Conservation (phyloP, 2,797 vertebrate species). For the Chiroxiphia lanceolata region DNA sequence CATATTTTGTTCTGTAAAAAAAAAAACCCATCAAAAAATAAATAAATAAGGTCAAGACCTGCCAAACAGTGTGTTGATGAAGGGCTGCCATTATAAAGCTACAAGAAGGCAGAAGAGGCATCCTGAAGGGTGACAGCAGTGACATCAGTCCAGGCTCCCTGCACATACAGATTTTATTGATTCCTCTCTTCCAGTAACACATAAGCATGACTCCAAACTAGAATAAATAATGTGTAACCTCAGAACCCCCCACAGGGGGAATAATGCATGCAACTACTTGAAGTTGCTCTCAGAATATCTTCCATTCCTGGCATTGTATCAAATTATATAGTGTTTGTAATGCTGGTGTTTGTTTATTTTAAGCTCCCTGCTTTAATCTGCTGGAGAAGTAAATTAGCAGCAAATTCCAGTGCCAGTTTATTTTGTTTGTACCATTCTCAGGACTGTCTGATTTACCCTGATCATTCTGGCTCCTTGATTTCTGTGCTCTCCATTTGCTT, state of each 20-base stretch:
- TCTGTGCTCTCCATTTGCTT: neutral
- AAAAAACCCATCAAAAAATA: neutral
- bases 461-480: neutral
- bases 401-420: slow-evolving; percentile 4
- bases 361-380: slow-evolving; percentile 25
- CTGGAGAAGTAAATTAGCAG: slow-evolving; percentile 12
- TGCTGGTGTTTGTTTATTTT: slow-evolving; percentile 30
- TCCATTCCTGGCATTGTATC: slow-evolving; percentile 17
- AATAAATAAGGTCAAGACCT: neutral
- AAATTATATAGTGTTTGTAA: neutral
- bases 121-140: neutral
- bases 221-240: neutral
- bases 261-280: neutral
- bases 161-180: neutral
- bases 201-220: neutral
- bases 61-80: neutral
- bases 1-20: neutral
- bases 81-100: neutral
- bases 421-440: slow-evolving; percentile 24
- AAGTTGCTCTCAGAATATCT: neutral
- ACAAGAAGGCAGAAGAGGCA: neutral
- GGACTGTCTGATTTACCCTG: neutral
- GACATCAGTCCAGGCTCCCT: neutral
- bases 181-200: neutral
- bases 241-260: neutral